Evolutionary conservation across 2,888 invertebrate species (phyloP), one percentile per base, ranked within the genome.

Genomic region (Ichneumoninae sp.): DNA sequence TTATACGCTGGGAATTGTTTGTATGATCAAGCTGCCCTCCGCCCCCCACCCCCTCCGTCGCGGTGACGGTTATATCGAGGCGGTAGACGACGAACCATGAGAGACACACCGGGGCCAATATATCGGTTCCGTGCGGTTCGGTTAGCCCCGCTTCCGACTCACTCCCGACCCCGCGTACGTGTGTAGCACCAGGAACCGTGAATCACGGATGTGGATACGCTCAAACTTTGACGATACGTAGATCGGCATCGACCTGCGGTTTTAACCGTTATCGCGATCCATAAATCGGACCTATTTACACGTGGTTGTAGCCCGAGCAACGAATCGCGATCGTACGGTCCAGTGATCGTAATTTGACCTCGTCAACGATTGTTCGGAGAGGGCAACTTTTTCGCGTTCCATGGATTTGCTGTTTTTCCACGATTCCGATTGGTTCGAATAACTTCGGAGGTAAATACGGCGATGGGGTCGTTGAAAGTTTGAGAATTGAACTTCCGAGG

Each of bases 61-160:
- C 85, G 78, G 87, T 85, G 89, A 89, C 87, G 87, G 87, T 85
- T 85, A 86, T 84, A 82, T 84, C 83, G 86, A 82, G 74, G 82
- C 78, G 82, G 87, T 80, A 85, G 82, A 76, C 33, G 74, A 22
- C 78, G 70, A 66, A 71, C 44, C 54, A 75, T 54, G 66, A 76
- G 57, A 70, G 78, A 79, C 22, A 75, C 60, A 77, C 72, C 78
- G 30, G 19, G 8, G 70, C 74, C 80, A 36, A 81, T 80, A 74
- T 86, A 85, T 86, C 79, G 83, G 82, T 82, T 78, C 60, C 80
- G 70, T 77, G 50, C 72, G 77, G 79, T 71, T 86, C 85, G 80
- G 88, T 87, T 84, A 80, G 83, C 86, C 76, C 79, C 76, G 69
- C 54, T 82, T 69, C 80, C 82, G 84, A 36, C 19, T 19, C 36